Base-by-base conservation (phyloP, 2,113 vertebrate species). In the Vidua chalybeata region DNA sequence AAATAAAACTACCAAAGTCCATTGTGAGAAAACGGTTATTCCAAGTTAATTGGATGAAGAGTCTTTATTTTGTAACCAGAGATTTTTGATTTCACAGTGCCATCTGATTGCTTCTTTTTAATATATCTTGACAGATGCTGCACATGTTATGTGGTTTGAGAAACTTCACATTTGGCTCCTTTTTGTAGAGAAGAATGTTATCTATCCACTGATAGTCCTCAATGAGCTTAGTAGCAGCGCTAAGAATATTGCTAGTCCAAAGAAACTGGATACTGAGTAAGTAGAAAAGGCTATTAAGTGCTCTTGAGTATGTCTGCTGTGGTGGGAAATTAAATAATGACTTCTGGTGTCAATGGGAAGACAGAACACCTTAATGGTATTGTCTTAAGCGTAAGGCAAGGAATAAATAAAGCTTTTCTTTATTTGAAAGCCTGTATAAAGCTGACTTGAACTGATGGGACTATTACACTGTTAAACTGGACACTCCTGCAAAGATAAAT, bases 121-220 rank as follows among this genome's bases (percentile, higher is more conserved):
- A 90, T 96, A 0, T 83, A 18, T 71, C 69, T 86, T 96, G 10
- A 59, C 97, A 99, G 99, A 98, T 97, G 99, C 99, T 17, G 99
- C 99, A 24, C 99, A 99, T 54, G 98, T 99, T 87, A 99, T 99
- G 99, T 99, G 99, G 99, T 99, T 99, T 96, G 99, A 99, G 93
- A 99, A 99, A 95, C 98, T 99, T 87, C 99, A 99, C 9, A 99
- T 99, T 85, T 99, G 99, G 99, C 98, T 99, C 96, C 98, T 99
- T 91, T 99, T 99, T 94, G 89, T 99, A 96, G 99, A 99, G 90
- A 99, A 99, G 97, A 99, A 99, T 89, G 76, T 99, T 87, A 99
- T 99, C 79, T 99, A 99, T 88, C 99, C 99, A 4, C 97, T 99
- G 75, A 98, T 99, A 96, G 99, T 99, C 97, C 99, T 99, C 33